A percentile compares a stretch with the other conserved stretches of the same genome.
Conservation (phyloP, 30 jellyfish, hydroid and myxozoan species). For the Mastigias papua region DNA sequence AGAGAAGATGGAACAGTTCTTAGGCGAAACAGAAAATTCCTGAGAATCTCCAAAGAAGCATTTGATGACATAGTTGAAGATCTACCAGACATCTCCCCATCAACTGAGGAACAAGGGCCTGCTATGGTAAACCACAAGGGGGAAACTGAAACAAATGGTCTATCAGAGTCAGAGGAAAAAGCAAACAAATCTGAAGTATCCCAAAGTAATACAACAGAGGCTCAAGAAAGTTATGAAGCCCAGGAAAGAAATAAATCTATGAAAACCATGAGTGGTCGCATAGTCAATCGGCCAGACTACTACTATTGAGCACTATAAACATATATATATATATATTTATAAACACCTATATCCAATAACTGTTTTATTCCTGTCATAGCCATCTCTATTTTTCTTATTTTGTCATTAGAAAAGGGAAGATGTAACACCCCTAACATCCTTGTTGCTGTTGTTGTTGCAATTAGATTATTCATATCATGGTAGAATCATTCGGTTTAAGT, state of each 20-base stretch:
- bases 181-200: background rate
- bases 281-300: background rate
- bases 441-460: background rate
- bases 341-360: background rate
- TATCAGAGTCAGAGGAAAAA: background rate
- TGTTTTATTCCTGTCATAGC: background rate
- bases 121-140: too few relatives aligned
- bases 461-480: background rate
- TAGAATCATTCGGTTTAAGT: background rate
- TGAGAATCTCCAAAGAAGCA: background rate
- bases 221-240: too few relatives aligned
- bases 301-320: background rate
- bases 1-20: slow-evolving; percentile 34
- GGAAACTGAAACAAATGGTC: background rate
- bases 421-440: background rate
- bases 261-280: background rate
- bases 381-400: too few relatives aligned
- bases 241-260: background rate
- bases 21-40: slow-evolving; percentile 18
- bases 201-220: too few relatives aligned
- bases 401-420: background rate
- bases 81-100: background rate
- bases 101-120: background rate
- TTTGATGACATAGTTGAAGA: background rate
- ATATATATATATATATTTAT: too few relatives aligned